A percentile compares a stretch with the other conserved stretches of the same genome.
These are phyloP conservation scores for Halocaridina rubra DNA, from an alignment of 2,888 invertebrate genomes.

Conservation along the genomic window DNA sequence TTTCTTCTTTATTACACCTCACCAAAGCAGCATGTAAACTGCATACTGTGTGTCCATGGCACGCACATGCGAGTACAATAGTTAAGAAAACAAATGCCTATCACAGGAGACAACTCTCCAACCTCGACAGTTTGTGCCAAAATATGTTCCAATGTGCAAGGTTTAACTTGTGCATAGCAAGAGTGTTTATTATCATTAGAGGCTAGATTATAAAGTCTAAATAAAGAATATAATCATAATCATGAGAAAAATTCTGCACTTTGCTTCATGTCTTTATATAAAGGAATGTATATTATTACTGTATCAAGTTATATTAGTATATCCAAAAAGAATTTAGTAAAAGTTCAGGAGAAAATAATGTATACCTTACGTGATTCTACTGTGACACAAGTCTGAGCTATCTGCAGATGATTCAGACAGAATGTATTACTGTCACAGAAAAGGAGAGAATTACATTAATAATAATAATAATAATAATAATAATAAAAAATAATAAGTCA, in stretches of 20 bases:
- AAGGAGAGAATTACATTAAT: constrained; percentile 1
- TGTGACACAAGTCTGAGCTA: constrained; percentile 43
- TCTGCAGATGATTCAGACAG: constrained; percentile 44
- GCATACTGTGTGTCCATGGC: constrained; percentile 55
- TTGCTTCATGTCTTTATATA: constrained; percentile 29
- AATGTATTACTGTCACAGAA: constrained; percentile 28
- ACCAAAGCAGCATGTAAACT: constrained; percentile 47
- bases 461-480: neutral
- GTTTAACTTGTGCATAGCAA: constrained; percentile 58
- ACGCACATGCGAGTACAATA: constrained; percentile 59
- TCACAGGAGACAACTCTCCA: constrained; percentile 58
- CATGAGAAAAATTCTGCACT: constrained; percentile 43
- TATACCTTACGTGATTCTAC: constrained; percentile 52
- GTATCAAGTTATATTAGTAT: too few relatives aligned
- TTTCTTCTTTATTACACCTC: too few relatives aligned
- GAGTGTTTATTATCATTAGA: constrained; percentile 35
- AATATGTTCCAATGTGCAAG: constrained; percentile 57
- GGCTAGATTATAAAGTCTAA: constrained; percentile 15
- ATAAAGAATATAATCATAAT: constrained; percentile 10
- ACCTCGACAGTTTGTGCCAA: constrained; percentile 58
- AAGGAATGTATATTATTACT: constrained; percentile 55
- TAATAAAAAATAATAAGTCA: neutral
- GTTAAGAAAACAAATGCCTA: constrained; percentile 58
- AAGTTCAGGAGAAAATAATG: constrained; percentile 56
- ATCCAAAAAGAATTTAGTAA: constrained; percentile 44